Base-by-base conservation (phyloP, 2,888 invertebrate species). In the Alcis repandata region DNA sequence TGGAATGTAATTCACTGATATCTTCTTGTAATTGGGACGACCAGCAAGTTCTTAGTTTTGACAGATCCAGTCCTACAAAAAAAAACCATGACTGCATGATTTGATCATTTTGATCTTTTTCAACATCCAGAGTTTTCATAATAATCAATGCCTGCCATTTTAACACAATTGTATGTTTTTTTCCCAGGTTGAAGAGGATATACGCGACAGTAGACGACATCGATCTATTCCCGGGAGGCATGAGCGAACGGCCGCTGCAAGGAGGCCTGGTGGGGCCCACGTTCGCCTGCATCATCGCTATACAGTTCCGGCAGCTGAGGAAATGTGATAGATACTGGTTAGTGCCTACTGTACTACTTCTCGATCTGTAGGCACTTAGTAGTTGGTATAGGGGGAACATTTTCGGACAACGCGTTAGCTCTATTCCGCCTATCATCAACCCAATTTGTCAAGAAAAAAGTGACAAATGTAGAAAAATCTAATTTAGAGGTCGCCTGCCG, bases 261-360 rank as follows among this genome's bases (percentile, higher is more conserved):
- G 99, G 99, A 7, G 98, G 98, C 7, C 91, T 98, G 0, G 97
- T 99, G 0, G 99, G 99, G 3, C 99, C 99, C 0, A 99, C 99
- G 0, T 97, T 99, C 82, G 98, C 98, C 13, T 97, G 98, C 83
- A 97, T 99, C 78, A 98, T 99, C 76, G 99, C 98, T 59, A 97
- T 97, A 57, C 99, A 99, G 91, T 99, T 99, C 92, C 94, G 97
- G 59, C 97, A 97, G 80, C 91, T 98, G 56, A 95, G 98, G 74
- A 97, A 98, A 82, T 99, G 99, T 80, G 99, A 99, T 92, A 94
- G 99, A 75, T 99, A 97, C 93, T 99, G 98, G 98, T 96, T 80
- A 92, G 92, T 73, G 41, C 11, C 41, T 60, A 9, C 17, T 13
- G n/a, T 32, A 27, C 27, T 27, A 27, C 27, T 27, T 27, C 2